Evolutionary conservation across 2,113 vertebrate genomes (phyloP).

Genomic region (Ammodramus savannarum): DNA sequence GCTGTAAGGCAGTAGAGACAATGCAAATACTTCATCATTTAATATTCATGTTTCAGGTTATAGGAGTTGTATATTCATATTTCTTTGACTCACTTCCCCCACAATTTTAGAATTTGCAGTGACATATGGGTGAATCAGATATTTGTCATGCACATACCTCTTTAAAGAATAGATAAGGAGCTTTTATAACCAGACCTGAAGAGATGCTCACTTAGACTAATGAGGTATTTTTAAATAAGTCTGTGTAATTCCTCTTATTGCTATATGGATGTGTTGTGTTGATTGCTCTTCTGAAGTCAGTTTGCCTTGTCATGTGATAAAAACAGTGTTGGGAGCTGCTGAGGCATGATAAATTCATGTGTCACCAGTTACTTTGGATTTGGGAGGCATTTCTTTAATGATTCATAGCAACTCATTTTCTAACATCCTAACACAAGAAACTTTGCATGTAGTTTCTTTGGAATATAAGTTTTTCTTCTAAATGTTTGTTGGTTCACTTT

Average conservation of each 20-base stretch:
- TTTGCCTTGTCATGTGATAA: background rate
- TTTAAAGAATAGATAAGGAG: constrained; percentile 15
- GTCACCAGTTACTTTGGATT: background rate
- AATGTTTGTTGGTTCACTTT: background rate
- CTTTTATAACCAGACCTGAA: background rate
- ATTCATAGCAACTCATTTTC: background rate
- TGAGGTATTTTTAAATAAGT: background rate
- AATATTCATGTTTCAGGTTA: constrained; percentile 40
- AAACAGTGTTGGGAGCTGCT: background rate
- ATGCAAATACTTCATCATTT: constrained; percentile 34
- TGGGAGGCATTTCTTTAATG: background rate
- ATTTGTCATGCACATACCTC: background rate
- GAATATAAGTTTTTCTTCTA: background rate
- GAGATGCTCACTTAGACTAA: background rate
- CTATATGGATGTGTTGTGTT: background rate
- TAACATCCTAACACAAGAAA: background rate
- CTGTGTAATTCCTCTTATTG: background rate
- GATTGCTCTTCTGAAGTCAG: background rate
- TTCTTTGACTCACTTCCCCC: constrained; percentile 54
- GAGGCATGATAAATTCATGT: background rate
- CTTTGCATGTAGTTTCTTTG: background rate
- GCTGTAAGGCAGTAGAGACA: constrained; percentile 7
- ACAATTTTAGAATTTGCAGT: constrained; percentile 17
- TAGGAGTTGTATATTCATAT: constrained; percentile 16
- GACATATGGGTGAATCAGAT: constrained; percentile 43